phyloP scores from a whole-genome alignment of 2,113 vertebrate species.

The Clarias gariepinus region DNA sequence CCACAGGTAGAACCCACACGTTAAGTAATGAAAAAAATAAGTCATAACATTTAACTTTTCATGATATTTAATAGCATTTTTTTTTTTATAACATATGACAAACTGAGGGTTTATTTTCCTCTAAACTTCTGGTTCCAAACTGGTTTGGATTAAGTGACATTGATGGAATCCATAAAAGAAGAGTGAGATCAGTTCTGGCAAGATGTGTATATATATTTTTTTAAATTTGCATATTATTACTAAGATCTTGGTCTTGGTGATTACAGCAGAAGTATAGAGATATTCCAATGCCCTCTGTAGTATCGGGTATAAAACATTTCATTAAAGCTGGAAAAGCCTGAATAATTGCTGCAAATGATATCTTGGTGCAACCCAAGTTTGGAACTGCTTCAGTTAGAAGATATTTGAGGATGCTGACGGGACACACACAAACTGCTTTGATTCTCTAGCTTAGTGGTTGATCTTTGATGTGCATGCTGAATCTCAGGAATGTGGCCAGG shows the following conservation, averaged over 20 bases:
- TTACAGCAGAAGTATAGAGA: background rate
- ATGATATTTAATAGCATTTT: background rate
- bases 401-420: background rate
- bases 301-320: background rate
- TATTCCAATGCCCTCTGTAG: too few relatives aligned
- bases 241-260: background rate
- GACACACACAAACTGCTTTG: slow-evolving; percentile 19
- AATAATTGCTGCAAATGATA: background rate
- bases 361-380: background rate
- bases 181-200: background rate
- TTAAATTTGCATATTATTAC: background rate
- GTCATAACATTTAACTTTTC: background rate
- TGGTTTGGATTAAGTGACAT: background rate
- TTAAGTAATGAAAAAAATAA: background rate
- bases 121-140: background rate
- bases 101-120: background rate
- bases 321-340: background rate
- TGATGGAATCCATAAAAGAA: background rate
- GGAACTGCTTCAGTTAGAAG: background rate
- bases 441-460: slow-evolving; percentile 47
- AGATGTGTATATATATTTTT: background rate
- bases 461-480: slow-evolving; percentile 45
- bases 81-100: background rate
- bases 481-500: slow-evolving; percentile 67
- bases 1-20: slow-evolving; percentile 75